phyloP scores from a whole-genome alignment of 1,140 invertebrate species.

The Panagrolaimus sp. region DNA sequence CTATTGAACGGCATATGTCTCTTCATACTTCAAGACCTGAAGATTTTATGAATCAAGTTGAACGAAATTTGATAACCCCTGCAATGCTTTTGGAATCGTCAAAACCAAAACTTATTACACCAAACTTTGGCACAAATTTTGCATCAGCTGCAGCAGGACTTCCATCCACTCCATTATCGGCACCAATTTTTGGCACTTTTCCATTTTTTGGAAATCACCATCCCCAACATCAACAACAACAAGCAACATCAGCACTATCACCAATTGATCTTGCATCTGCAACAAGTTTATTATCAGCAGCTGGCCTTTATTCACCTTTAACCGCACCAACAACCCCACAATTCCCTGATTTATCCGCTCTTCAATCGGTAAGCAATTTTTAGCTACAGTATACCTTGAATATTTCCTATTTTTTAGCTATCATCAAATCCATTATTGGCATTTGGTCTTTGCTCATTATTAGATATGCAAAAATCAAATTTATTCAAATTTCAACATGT shows the following conservation, averaged over 20 bases:
- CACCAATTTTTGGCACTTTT: not conserved
- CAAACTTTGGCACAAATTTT: no score
- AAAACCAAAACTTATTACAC: not conserved
- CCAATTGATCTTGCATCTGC: not conserved
- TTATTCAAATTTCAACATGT: conserved; percentile 7
- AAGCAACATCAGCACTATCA: not conserved
- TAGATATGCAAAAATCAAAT: conserved; percentile 21
- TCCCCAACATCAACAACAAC: no score
- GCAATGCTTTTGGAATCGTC: not conserved
- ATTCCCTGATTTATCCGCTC: not conserved
- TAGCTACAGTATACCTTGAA: not conserved
- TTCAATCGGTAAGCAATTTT: not conserved
- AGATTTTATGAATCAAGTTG: conserved; percentile 42
- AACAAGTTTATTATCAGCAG: not conserved
- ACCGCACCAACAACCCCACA: not conserved
- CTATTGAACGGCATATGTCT: conserved; percentile 34
- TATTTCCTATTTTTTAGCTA: conserved; percentile 12
- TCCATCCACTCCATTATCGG: not conserved
- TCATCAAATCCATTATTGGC: conserved; percentile 22
- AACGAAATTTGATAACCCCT: conserved; percentile 33
- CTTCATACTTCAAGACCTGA: conserved; percentile 35
- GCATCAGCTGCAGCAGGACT: not conserved
- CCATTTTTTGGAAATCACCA: not conserved
- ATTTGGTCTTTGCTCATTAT: conserved; percentile 24
- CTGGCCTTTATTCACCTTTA: not conserved